Conservation (phyloP, 2,113 vertebrate genomes). For the Chaetops frenatus region DNA sequence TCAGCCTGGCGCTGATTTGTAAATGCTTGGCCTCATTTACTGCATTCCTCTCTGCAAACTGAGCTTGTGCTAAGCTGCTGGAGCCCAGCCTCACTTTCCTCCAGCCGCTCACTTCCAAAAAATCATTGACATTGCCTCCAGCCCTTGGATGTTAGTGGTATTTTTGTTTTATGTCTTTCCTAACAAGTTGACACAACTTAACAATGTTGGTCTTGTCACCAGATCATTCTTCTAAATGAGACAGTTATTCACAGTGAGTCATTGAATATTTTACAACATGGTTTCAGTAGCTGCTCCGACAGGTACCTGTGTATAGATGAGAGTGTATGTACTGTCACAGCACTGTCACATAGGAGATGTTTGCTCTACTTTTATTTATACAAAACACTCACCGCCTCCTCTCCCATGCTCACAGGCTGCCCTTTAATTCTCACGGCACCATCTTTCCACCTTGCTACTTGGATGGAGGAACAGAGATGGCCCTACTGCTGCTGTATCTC, state of each 20-base stretch:
- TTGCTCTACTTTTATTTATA: slow-evolving; percentile 49
- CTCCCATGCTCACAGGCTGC: background rate
- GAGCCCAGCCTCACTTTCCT: background rate
- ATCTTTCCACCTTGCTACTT: background rate
- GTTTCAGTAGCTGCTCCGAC: slow-evolving; percentile 16
- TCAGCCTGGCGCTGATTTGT: background rate
- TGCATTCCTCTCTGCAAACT: background rate
- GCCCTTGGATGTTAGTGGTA: slow-evolving; percentile 51
- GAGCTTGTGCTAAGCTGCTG: background rate
- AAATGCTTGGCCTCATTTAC: background rate
- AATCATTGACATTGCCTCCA: slow-evolving; percentile 26
- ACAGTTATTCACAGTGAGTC: slow-evolving; percentile 34
- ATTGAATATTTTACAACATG: slow-evolving; percentile 30
- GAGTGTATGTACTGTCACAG: slow-evolving; percentile 15
- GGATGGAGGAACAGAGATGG: background rate
- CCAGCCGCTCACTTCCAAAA: background rate
- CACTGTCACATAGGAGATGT: slow-evolving; percentile 15
- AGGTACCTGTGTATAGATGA: slow-evolving; percentile 23
- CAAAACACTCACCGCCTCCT: background rate
- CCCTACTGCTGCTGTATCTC: background rate
- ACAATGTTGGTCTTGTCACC: slow-evolving; percentile 51
- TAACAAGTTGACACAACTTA: slow-evolving; percentile 49
- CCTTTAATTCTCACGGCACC: background rate
- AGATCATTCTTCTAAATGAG: slow-evolving; percentile 36
- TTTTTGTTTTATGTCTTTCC: slow-evolving; percentile 51